Conservation (phyloP, 2,113 vertebrate genomes). For the Rhinoptilus africanus region DNA sequence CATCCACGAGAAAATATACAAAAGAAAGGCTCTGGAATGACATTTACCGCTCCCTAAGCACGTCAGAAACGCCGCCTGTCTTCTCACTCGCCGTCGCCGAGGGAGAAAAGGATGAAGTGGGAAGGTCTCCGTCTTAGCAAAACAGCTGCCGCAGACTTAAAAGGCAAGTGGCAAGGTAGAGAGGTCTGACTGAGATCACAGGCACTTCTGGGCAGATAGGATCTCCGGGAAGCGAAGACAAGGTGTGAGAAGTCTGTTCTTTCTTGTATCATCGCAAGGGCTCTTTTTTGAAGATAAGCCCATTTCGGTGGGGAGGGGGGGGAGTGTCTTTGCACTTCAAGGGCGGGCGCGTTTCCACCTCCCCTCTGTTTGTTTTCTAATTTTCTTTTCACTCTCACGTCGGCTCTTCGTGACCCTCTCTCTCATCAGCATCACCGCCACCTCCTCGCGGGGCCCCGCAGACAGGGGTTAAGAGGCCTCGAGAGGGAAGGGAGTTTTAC, state of each 20-base stretch:
- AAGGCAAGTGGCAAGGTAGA: conserved; percentile 55
- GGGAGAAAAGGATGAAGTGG: conserved; percentile 40
- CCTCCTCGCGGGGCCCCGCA: neutral
- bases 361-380: conserved; percentile 61
- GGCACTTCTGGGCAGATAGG: conserved; percentile 60
- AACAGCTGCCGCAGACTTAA: conserved; percentile 61
- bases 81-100: neutral
- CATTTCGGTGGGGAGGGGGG: neutral
- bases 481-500: neutral
- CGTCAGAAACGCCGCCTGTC: neutral
- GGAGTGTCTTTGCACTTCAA: conserved; percentile 55
- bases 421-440: conserved; percentile 42
- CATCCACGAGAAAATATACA: neutral
- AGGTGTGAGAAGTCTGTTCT: conserved; percentile 68
- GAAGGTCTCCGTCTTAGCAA: conserved; percentile 20
- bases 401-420: conserved; percentile 10
- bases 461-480: conserved; percentile 53
- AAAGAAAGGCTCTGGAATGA: conserved; percentile 13
- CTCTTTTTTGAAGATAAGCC: conserved; percentile 66
- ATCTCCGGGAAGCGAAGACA: conserved; percentile 64
- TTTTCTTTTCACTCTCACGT: conserved; percentile 42
- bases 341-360: conserved; percentile 10
- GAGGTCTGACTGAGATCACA: conserved; percentile 63
- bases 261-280: conserved; percentile 51
- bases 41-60: neutral